Percentiles rank a stretch among this genome's conserved stretches.
Conservation (phyloP, 2,113 vertebrate species). For the human region GRCh38 chr6:111419501-111420000, state of each 20-base stretch:
- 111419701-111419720: background rate
- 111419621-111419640: background rate
- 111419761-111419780: background rate
- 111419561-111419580: background rate
- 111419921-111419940: too few relatives aligned
- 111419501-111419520: background rate
- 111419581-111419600: background rate
- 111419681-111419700: background rate
- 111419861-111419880: too few relatives aligned
- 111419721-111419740: background rate
- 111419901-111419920: too few relatives aligned
- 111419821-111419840: conserved; percentile 12
- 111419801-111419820: background rate
- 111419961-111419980: too few relatives aligned
- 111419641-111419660: background rate
- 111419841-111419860: background rate
- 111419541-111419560: background rate
- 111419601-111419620: background rate
- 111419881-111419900: too few relatives aligned
- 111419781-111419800: conserved; percentile 30
- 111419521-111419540: background rate
- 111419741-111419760: background rate
- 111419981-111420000: too few relatives aligned
- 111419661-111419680: background rate
- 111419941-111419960: too few relatives aligned